Base-by-base conservation (phyloP, 2,113 vertebrate species). In the Mystacornis crossleyi region DNA sequence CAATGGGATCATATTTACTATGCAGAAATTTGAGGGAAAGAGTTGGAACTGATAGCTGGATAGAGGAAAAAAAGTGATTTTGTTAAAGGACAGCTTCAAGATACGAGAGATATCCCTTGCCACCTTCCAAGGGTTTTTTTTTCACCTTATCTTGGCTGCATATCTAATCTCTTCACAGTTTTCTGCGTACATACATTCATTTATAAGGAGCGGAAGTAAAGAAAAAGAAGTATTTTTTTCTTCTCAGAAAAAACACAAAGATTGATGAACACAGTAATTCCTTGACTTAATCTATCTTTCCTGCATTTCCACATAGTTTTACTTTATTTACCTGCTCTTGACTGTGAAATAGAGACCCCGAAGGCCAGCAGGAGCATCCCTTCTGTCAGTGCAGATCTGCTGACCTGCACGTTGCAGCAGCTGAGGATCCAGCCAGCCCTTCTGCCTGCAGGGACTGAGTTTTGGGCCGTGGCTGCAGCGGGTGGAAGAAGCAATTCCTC, bases 381-480 rank as follows among this genome's bases (percentile, higher is more conserved):
- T 38, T 12, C 21, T 36, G 48, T 47, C 85, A 48, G 36, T 1
- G 3, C 23, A 57, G 64, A 70, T 58, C 62, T 82, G 62, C 53
- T 79, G 80, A 23, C 0, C 0, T 5, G 47, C 53, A 16, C 34
- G 3, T 23, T 9, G 8, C 4, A 43, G 51, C 15, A 24, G 50
- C 47, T 31, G 66, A 78, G 79, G 82, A 67, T 18, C 6, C 74
- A 88, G 57, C 43, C 77, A 47, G 65, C 24, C n/a, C 31, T 53
- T 43, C 51, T 77, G 28, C 29, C 45, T 10, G 9, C 19, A 21
- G 67, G 40, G n/a, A 33, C 40, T 13, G 55, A 38, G 12, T 23
- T 71, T 67, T 4, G 3, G 36, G 71, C 12, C 1, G 1, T 1
- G 2, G 25, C 26, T 38, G 42, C 38, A 29, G 47, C 0, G 0